Evolutionary conservation across 2,113 vertebrate genomes (phyloP), one percentile per base, ranked within the genome.

Genomic region (Peromyscus maniculatus): DNA sequence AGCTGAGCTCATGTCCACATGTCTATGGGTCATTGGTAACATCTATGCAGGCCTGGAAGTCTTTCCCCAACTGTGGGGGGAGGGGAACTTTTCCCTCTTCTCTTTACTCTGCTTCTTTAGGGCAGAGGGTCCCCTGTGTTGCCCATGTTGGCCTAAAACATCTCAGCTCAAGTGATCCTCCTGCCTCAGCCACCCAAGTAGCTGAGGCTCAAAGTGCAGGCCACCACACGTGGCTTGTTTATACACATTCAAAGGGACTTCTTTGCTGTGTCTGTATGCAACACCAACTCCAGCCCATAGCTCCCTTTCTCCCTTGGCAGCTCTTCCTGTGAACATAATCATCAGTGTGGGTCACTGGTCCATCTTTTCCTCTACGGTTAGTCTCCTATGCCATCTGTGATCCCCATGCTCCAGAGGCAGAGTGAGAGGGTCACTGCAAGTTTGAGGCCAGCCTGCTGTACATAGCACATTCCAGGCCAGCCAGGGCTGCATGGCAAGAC

Each of bases 1-100:
- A 19, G 46, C 46, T 26, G 22, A 13, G 46, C 31, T 9, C 6
- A 1, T 4, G 26, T 31, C 17, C 2, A 1, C 36, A 7, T 10
- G 49, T 62, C 31, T 75, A 12, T 9, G 31, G 59, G 19, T 28
- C 69, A 46, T 33, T 55, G 12, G 64, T 9, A 10, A 21, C 6
- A 21, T 69, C 36, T 49, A 3, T 33, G 31, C 78, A 33, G 55
- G 59, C 49, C 75, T 88, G 28, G 17, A 36, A 89, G 78, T 33
- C 83, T 92, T 93, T 46, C 7, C 28, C 28, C 79, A 16, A 1
- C 39, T 87, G 31, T 24, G 6, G 66, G 57, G 52, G 55, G 22
- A 7, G 6, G n/a, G 8, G 12, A 36, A 4, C 46, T 10, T 71
- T 21, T 22, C 21, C 49, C 21, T 55, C 75, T 84, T 67, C 72